These are phyloP conservation scores for Melanotaenia nigrans DNA, from an alignment of 2,797 vertebrate species.

Conservation along the genomic window DNA sequence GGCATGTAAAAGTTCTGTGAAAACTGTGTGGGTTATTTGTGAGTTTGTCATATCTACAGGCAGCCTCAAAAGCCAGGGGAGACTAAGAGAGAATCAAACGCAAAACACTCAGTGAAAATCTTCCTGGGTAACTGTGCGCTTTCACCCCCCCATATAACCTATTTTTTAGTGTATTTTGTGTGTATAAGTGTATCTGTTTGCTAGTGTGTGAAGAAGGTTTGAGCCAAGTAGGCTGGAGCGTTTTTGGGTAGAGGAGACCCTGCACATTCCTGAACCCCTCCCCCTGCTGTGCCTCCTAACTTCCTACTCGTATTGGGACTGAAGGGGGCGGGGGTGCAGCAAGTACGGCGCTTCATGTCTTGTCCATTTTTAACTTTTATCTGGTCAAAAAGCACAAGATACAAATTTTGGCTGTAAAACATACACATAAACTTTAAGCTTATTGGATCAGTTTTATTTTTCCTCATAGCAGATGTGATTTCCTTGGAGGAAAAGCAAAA, in stretches of 20 bases:
- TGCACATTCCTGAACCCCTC: conserved; percentile 76
- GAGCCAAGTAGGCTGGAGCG: conserved; percentile 71
- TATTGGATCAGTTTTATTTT: neutral
- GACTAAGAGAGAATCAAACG: conserved; percentile 57
- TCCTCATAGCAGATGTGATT: neutral
- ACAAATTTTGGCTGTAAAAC: neutral
- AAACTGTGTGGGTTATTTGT: conserved; percentile 52
- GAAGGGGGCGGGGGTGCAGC: conserved; percentile 36
- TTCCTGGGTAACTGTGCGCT: conserved; percentile 74
- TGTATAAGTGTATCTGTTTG: conserved; percentile 59
- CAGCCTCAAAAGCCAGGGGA: conserved; percentile 44
- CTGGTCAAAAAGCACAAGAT: conserved; percentile 9
- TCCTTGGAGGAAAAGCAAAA: conserved; percentile 9
- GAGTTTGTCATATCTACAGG: conserved; percentile 57
- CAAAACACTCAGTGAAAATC: conserved; percentile 71
- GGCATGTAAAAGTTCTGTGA: conserved; percentile 39
- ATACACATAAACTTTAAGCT: neutral
- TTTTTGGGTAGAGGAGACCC: conserved; percentile 76
- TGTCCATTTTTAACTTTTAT: conserved; percentile 15
- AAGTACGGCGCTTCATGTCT: conserved; percentile 37
- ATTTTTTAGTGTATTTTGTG: conserved; percentile 48
- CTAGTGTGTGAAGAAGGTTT: conserved; percentile 54
- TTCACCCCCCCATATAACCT: conserved; percentile 70
- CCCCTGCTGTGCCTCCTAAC: conserved; percentile 66
- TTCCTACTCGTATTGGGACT: conserved; percentile 72